Conservation (phyloP, 2,797 vertebrate species). For the Tarsius wallacei region DNA sequence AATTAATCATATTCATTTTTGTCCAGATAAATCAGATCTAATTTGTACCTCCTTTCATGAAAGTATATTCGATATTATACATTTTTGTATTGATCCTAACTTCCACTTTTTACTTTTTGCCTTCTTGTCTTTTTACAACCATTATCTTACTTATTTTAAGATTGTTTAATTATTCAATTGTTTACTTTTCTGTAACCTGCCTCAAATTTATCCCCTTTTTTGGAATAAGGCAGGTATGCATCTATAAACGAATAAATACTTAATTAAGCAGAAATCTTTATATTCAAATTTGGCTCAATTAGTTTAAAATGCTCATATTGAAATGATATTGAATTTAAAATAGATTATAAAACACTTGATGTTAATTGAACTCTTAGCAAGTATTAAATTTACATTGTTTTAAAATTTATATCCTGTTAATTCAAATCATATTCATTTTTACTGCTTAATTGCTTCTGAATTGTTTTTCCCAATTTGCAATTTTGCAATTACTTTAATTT, state of each 20-base stretch:
- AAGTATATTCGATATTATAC: not conserved
- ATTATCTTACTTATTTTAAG: constrained; percentile 44
- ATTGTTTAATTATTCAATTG: not conserved
- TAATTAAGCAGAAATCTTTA: constrained; percentile 10
- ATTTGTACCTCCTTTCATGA: not conserved
- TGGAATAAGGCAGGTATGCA: not conserved
- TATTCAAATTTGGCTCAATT: constrained; percentile 38
- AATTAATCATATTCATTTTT: constrained; percentile 30
- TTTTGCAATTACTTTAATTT: constrained; percentile 57
- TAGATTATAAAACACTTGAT: constrained; percentile 29
- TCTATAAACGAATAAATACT: not conserved
- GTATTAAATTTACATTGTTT: constrained; percentile 50
- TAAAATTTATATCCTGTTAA: constrained; percentile 27
- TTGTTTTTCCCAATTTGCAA: constrained; percentile 48
- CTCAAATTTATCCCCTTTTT: not conserved
- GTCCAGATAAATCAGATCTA: not conserved
- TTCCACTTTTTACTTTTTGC: constrained; percentile 24
- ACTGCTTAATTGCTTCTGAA: constrained; percentile 40
- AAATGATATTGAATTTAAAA: constrained; percentile 49
- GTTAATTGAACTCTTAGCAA: constrained; percentile 38
- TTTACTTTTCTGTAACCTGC: not conserved
- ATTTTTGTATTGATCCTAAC: not conserved
- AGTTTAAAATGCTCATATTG: constrained; percentile 34
- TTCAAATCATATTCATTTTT: not conserved
- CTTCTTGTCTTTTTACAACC: constrained; percentile 26